A percentile compares a stretch with the other conserved stretches of the same genome.
phyloP scores from a whole-genome alignment of 2,888 invertebrate genomes.

The Mactromeris polynyma region DNA sequence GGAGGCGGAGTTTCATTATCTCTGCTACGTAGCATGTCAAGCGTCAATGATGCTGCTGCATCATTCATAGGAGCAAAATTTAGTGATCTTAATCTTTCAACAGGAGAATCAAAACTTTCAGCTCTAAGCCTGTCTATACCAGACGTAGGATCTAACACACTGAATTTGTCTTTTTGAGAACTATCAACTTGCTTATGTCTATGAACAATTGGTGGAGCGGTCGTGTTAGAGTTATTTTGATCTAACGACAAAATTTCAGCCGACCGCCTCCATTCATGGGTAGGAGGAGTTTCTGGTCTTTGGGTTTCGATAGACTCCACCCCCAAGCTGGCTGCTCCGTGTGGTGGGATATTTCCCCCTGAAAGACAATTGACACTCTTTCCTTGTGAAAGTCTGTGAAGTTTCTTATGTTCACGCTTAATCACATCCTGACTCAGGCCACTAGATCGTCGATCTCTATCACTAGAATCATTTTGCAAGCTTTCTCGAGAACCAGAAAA shows the following conservation, averaged over 20 bases:
- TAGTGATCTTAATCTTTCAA: conserved; percentile 64
- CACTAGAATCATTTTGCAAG: conserved; percentile 65
- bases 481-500: conserved; percentile 81
- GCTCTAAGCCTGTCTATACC: conserved; percentile 51
- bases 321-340: conserved; percentile 27
- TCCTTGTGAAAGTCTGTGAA: conserved; percentile 61
- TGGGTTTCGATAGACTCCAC: conserved; percentile 43
- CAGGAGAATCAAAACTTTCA: conserved; percentile 64
- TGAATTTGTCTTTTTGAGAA: conserved; percentile 36
- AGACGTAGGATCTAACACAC: conserved; percentile 10
- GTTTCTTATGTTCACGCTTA: conserved; percentile 67
- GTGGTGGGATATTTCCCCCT: conserved; percentile 37
- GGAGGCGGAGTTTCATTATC: conserved; percentile 55
- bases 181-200: conserved; percentile 57
- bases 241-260: conserved; percentile 50
- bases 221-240: conserved; percentile 11
- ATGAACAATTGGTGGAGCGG: conserved; percentile 62
- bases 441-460: conserved; percentile 53
- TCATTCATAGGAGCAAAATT: conserved; percentile 53
- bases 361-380: conserved; percentile 63
- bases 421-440: conserved; percentile 60
- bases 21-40: conserved; percentile 44
- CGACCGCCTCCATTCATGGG: conserved; percentile 61
- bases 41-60: conserved; percentile 28
- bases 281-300: conserved; percentile 54